Base-by-base conservation (phyloP, 1,140 invertebrate species). In the Homarus americanus region DNA sequence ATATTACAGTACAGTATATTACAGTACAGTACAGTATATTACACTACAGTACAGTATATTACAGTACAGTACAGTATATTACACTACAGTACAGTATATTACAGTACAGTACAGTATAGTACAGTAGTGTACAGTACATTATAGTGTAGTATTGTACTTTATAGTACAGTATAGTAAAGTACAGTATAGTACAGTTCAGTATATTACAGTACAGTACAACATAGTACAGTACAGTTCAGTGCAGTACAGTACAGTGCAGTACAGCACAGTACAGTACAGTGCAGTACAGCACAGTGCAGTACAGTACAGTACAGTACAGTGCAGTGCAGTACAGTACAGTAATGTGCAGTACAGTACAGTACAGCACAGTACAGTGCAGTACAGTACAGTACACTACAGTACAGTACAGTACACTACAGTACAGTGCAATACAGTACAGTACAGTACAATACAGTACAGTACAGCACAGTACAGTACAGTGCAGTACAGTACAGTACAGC, bases 231-330 rank as follows among this genome's bases (percentile, higher is more conserved):
- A 66, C 28, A 66, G 63, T 66, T 93, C 82, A 93, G 92, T 91
- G 92, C 84, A 93, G 88, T 66, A 66, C n/a, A 66, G 63, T 91
- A 92, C 83, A 92, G 92, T 93, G 91, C 83, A 92, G 92, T 93
- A 92, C 85, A 93, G 92, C 90, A 93, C 84, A 92, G 93, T 93
- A 89, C 91, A 92, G 82, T 92, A 93, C 91, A 93, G 90, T 92
- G 92, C 86, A 93, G 93, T 92, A 91, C 82, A 93, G 69, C 75
- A 91, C 91, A 93, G 93, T 87, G 92, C 91, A 93, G 87, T 91
- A 92, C 87, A 92, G 91, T 92, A 91, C 86, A 92, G 87, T 93
- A 80, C 90, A 93, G 84, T 92, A 92, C 83, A 92, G 85, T 92
- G 82, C 92, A 92, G 85, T 66, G 91, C 72, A 92, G 93, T 92